Conservation (phyloP, 2,113 vertebrate species). For the Paraplagusia blochii region DNA sequence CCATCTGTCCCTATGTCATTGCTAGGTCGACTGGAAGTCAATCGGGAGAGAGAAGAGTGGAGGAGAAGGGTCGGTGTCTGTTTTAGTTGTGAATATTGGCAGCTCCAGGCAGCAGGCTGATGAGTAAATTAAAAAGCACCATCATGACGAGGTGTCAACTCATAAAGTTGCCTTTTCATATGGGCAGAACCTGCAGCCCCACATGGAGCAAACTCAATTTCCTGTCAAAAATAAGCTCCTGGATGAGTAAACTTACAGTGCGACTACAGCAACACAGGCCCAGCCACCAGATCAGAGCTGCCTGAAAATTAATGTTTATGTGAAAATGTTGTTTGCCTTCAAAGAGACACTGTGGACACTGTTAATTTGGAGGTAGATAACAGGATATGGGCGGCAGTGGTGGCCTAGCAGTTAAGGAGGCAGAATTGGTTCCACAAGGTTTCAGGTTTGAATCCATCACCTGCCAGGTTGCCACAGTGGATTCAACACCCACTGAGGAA, state of each 20-base stretch:
- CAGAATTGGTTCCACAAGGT: too few relatives aligned
- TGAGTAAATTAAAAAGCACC: slow-evolving; percentile 19
- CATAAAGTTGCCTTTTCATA: slow-evolving; percentile 55
- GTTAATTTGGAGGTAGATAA: too few relatives aligned
- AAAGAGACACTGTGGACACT: too few relatives aligned
- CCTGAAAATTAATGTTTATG: slow-evolving; percentile 1
- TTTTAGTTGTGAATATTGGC: slow-evolving; percentile 35
- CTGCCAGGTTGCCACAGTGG: too few relatives aligned
- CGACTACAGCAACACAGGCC: slow-evolving; percentile 7
- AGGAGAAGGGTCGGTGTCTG: slow-evolving; percentile 15
- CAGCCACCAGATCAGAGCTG: slow-evolving; percentile 5
- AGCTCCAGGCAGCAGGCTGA: slow-evolving; percentile 40
- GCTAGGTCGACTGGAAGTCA: slow-evolving; percentile 43
- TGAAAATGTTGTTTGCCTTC: neutral
- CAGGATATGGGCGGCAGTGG: too few relatives aligned
- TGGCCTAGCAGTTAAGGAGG: too few relatives aligned
- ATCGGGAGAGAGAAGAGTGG: slow-evolving; percentile 44
- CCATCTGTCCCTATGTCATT: slow-evolving; percentile 60
- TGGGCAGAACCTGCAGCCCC: slow-evolving; percentile 41
- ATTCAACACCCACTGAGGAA: too few relatives aligned
- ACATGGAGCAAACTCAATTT: slow-evolving; percentile 47
- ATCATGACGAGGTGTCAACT: slow-evolving; percentile 43
- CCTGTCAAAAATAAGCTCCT: slow-evolving; percentile 51
- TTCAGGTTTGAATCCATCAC: too few relatives aligned
- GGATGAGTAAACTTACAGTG: slow-evolving; percentile 41